phyloP scores from a whole-genome alignment of 2,797 vertebrate genomes.

The Rhynchotus rufescens region DNA sequence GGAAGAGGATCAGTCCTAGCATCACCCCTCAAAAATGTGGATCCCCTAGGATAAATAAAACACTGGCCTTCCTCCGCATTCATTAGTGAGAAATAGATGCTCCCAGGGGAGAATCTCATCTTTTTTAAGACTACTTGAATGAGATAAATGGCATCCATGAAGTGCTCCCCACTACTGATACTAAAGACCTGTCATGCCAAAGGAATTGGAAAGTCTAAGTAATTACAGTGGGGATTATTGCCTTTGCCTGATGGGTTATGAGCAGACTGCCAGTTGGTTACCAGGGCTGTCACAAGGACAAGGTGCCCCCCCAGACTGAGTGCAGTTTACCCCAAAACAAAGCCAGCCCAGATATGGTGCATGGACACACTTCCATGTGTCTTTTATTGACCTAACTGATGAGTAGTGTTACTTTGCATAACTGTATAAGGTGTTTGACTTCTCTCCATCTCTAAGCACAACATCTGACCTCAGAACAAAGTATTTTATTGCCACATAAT shows the following conservation, averaged over 20 bases:
- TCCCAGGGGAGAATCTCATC: not conserved
- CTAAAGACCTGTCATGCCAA: not conserved
- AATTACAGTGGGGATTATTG: not conserved
- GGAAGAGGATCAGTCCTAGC: not conserved
- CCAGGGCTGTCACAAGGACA: rapidly evolving
- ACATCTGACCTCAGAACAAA: not conserved
- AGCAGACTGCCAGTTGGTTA: not conserved
- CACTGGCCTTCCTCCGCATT: not conserved
- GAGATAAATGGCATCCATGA: not conserved
- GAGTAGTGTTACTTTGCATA: not conserved
- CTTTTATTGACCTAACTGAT: not conserved
- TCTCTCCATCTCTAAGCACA: not conserved
- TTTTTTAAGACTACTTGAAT: not conserved
- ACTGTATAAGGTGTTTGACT: not conserved
- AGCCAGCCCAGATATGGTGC: not conserved
- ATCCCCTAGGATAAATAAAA: not conserved
- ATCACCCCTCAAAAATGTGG: not conserved
- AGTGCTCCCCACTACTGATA: rapidly evolving
- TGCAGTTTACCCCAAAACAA: not conserved
- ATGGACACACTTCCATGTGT: rapidly evolving
- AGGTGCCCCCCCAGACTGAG: not conserved
- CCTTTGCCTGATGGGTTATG: not conserved
- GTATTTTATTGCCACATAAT: not conserved
- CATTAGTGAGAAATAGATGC: not conserved
- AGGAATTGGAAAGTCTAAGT: not conserved